A percentile compares a stretch with the other conserved stretches of the same genome.
These are phyloP conservation scores for Microcebus jonahi DNA, from an alignment of 2,113 vertebrate species.

Conservation along the genomic window DNA sequence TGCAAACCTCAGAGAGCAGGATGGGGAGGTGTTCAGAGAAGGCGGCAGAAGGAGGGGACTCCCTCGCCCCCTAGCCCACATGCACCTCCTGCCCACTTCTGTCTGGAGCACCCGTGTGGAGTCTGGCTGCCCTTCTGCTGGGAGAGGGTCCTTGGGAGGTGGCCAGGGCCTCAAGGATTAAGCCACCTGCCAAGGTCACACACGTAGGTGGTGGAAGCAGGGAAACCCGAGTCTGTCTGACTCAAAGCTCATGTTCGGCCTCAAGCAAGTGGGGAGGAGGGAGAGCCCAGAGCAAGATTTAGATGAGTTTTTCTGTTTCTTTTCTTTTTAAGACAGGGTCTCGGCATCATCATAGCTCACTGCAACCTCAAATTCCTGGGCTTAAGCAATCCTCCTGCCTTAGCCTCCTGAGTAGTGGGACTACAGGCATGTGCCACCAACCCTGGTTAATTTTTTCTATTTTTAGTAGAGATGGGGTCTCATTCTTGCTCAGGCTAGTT, in stretches of 20 bases:
- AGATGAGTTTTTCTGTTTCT: neutral
- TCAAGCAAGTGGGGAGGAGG: fast-evolving
- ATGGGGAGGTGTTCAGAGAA: neutral
- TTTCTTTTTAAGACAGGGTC: too few species aligned
- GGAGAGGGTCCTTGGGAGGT: neutral
- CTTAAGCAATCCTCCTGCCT: too few species aligned
- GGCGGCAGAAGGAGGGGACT: too few species aligned
- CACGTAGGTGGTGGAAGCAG: neutral
- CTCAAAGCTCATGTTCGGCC: neutral
- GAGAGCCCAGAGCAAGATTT: neutral
- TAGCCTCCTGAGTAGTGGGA: too few species aligned
- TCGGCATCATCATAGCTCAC: too few species aligned
- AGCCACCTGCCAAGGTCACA: neutral
- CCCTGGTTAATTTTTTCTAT: too few species aligned
- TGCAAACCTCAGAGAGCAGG: neutral
- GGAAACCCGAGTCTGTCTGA: neutral
- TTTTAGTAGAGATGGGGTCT: too few species aligned
- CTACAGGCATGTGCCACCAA: fast-evolving
- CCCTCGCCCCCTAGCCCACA: fast-evolving
- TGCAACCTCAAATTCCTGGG: too few species aligned
- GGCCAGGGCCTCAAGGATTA: neutral
- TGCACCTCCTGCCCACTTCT: neutral
- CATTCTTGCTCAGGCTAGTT: too few species aligned
- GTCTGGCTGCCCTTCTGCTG: neutral
- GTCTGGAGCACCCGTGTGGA: too few species aligned